phyloP scores from a whole-genome alignment of 2,888 invertebrate genomes.

The Ligdia adustata region DNA sequence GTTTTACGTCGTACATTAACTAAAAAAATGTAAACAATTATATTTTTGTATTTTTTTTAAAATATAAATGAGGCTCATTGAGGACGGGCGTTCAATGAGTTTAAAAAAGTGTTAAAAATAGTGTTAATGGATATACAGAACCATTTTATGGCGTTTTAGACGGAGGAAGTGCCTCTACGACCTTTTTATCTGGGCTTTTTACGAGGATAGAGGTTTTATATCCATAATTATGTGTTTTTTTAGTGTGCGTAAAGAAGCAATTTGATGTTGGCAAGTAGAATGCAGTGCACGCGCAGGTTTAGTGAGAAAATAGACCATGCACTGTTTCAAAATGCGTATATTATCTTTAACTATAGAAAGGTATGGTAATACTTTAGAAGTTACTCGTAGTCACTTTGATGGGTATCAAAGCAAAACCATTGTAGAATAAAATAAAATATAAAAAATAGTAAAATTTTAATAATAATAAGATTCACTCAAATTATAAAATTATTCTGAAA shows the following conservation, averaged over 20 bases:
- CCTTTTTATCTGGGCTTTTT: slow-evolving; percentile 77
- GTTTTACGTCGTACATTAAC: slow-evolving; percentile 63
- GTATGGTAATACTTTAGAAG: no score
- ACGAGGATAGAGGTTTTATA: slow-evolving; percentile 79
- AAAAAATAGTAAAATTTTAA: no score
- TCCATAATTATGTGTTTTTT: slow-evolving; percentile 76
- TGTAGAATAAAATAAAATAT: no score
- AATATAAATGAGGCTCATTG: slow-evolving; percentile 74
- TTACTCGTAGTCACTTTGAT: no score
- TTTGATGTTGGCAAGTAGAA: slow-evolving; percentile 54
- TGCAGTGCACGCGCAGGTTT: slow-evolving; percentile 10
- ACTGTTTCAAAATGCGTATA: no score
- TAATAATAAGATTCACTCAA: no score
- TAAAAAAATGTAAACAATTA: slow-evolving; percentile 75
- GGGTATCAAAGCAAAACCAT: no score
- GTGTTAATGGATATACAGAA: slow-evolving; percentile 72
- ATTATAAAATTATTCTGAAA: no score
- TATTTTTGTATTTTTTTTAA: slow-evolving; percentile 75
- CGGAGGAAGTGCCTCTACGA: slow-evolving; percentile 74
- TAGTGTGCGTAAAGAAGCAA: slow-evolving; percentile 64
- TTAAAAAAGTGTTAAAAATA: slow-evolving; percentile 67
- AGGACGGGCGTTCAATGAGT: slow-evolving; percentile 79
- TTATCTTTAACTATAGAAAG: no score
- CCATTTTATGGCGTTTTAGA: slow-evolving; percentile 70
- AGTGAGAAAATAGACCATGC: background rate